Evolutionary conservation across 2,113 vertebrate species (phyloP), one percentile per base, ranked within the genome.

Genomic region (Centropus unirufus): DNA sequence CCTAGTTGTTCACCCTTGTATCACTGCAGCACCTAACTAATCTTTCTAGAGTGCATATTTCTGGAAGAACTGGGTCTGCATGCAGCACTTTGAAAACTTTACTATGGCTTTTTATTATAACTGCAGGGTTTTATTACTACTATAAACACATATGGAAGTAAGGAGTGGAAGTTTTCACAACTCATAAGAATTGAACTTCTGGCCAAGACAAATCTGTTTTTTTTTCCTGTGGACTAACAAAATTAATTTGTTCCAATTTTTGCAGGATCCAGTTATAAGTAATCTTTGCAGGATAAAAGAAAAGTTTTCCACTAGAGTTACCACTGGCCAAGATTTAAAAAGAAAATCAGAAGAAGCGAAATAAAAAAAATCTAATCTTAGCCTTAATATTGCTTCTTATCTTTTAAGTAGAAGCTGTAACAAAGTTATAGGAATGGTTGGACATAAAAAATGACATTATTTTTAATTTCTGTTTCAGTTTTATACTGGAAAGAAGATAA

Each of bases 81-180:
- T 58, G 18, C 29, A 46, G 18, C 36, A 36, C 49, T 32, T 88
- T 73, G 32, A 63, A 92, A 92, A 61, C 22, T 69, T 83, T 74
- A 7, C 7, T 46, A 14, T 6, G 4, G 4, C 9, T 90, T 83
- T 87, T 68, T 81, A 64, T 73, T 83, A 80, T 80, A 68, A 40
- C 15, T 7, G 18, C 0, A 6, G 54, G 18, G 54, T 80, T 83
- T 91, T 83, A 94, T 91, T 89, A 47, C 46, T 73, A 52, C 87
- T 68, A 89, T 61, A 80, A 95, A 92, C 54, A 86, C 83, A 92
- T 91, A 79, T 85, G 79, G 57, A 90, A 96, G 36, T 58, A 88
- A 75, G 34, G 73, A 91, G 20, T 52, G 36, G 85, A 93, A 90
- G 55, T 74, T 87, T 87, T 95, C 77, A 76, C 44, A 89, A 61